Evolutionary conservation across 2,113 vertebrate species (phyloP).

Genomic region (Indicator indicator): DNA sequence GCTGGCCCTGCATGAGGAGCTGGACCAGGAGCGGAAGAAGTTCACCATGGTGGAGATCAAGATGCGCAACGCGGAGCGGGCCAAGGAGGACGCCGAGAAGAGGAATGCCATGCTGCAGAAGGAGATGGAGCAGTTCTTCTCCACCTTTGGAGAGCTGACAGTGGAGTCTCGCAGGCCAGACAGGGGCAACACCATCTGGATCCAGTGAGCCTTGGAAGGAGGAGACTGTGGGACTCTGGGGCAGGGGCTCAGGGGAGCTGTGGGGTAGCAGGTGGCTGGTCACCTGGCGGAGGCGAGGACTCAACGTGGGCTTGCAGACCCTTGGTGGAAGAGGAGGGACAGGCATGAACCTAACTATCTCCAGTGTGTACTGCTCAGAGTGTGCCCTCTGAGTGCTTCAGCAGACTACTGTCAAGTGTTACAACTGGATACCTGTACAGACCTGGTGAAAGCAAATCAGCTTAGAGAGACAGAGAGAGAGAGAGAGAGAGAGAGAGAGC

Average conservation of each 20-base stretch:
- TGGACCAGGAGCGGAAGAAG: conserved; percentile 97
- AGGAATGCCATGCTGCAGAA: conserved; percentile 97
- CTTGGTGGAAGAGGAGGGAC: conserved; percentile 60
- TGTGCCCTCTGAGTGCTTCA: conserved; percentile 67
- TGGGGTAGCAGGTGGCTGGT: conserved; percentile 74
- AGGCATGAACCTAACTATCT: conserved; percentile 58
- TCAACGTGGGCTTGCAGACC: conserved; percentile 55
- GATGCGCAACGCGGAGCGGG: conserved; percentile 94
- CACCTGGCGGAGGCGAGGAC: conserved; percentile 73
- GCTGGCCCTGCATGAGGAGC: conserved; percentile 90
- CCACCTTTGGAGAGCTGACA: conserved; percentile 94
- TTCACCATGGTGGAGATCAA: conserved; percentile 99
- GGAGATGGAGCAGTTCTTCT: conserved; percentile 99
- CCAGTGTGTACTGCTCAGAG: conserved; percentile 78
- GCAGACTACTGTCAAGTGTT: conserved; percentile 81
- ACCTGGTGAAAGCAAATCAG: conserved; percentile 59
- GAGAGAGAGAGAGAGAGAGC: neutral
- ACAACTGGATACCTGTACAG: conserved; percentile 88
- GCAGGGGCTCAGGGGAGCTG: conserved; percentile 9
- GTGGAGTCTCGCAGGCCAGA: conserved; percentile 90
- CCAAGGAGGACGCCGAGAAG: conserved; percentile 95
- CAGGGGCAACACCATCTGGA: conserved; percentile 93
- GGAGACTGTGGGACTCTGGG: neutral
- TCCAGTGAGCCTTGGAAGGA: conserved; percentile 82
- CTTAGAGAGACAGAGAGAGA: conserved; percentile 12